A percentile compares a stretch with the other conserved stretches of the same genome.
Evolutionary conservation across 2,113 vertebrate species (phyloP).

Genomic region (Colinus virginianus): DNA sequence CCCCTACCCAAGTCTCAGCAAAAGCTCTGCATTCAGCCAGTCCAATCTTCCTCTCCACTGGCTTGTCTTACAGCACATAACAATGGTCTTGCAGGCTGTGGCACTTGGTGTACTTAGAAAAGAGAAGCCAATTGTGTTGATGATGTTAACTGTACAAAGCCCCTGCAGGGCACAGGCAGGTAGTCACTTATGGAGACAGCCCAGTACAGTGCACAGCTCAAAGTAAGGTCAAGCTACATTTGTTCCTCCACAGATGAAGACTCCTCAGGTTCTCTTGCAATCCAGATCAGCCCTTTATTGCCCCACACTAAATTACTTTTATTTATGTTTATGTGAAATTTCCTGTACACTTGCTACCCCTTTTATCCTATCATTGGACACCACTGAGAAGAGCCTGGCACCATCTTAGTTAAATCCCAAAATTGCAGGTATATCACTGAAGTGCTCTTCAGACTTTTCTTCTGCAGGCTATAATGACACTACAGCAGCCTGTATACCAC

Average conservation of each 20-base stretch:
- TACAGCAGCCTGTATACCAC: too few species aligned
- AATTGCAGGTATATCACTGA: rapidly evolving
- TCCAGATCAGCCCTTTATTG: background rate
- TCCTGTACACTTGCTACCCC: background rate
- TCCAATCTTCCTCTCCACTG: too few species aligned
- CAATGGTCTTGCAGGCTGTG: rapidly evolving
- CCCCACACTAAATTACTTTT: background rate
- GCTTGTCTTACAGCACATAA: too few species aligned
- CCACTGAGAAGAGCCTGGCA: rapidly evolving
- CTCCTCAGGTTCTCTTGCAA: background rate
- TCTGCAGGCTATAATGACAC: background rate
- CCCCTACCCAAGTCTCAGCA: too few species aligned
- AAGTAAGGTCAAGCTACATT: background rate
- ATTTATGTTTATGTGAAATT: background rate
- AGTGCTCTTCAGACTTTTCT: background rate
- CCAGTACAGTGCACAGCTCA: rapidly evolving
- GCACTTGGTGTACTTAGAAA: background rate
- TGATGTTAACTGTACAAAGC: background rate
- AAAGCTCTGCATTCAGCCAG: too few species aligned
- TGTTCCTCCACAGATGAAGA: background rate
- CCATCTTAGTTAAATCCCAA: background rate
- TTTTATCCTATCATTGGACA: background rate
- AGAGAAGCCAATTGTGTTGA: rapidly evolving
- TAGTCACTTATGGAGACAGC: background rate
- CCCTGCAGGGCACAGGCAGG: background rate